Evolutionary conservation across 1,140 invertebrate genomes (phyloP).

Genomic region (Drosophila guanche): DNA sequence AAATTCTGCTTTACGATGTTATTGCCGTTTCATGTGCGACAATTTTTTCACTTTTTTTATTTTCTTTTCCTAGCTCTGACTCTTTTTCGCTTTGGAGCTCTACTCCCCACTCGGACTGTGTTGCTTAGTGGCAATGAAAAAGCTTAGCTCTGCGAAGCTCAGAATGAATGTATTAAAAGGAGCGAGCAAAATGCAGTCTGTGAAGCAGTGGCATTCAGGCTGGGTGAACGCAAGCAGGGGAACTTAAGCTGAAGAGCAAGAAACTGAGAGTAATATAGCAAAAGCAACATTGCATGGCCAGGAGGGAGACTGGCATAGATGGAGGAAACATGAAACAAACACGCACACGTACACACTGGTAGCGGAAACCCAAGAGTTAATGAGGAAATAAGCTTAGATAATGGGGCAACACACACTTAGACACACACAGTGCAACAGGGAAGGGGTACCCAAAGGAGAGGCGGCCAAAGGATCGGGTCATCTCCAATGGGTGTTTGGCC

Average conservation of each 20-base stretch:
- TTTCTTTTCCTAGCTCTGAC: background rate
- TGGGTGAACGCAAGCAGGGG: background rate
- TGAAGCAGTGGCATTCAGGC: conserved; percentile 22
- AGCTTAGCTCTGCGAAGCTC: conserved; percentile 24
- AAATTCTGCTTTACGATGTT: conserved; percentile 40
- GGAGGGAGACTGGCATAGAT: conserved; percentile 16
- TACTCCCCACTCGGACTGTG: conserved; percentile 14
- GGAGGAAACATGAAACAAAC: conserved; percentile 17
- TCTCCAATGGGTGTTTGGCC: background rate
- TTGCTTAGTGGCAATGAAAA: conserved; percentile 45
- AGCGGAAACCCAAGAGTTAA: conserved; percentile 56
- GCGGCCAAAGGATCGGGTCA: background rate
- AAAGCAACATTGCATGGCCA: conserved; percentile 46
- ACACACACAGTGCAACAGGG: conserved; percentile 46
- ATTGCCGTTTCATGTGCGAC: conserved; percentile 61
- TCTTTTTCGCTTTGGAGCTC: too few relatives aligned
- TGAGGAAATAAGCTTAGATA: conserved; percentile 81
- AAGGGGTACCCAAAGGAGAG: conserved; percentile 18
- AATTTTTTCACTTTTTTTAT: conserved; percentile 34
- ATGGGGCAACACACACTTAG: conserved; percentile 33
- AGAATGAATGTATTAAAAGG: background rate
- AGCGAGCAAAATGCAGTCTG: conserved; percentile 53
- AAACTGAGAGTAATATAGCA: conserved; percentile 64
- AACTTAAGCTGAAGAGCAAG: conserved; percentile 36
- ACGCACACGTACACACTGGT: background rate